Percentiles rank a stretch among this genome's conserved stretches.
phyloP scores from a whole-genome alignment of 1,140 invertebrate genomes.

The Drosophila elegans region DNA sequence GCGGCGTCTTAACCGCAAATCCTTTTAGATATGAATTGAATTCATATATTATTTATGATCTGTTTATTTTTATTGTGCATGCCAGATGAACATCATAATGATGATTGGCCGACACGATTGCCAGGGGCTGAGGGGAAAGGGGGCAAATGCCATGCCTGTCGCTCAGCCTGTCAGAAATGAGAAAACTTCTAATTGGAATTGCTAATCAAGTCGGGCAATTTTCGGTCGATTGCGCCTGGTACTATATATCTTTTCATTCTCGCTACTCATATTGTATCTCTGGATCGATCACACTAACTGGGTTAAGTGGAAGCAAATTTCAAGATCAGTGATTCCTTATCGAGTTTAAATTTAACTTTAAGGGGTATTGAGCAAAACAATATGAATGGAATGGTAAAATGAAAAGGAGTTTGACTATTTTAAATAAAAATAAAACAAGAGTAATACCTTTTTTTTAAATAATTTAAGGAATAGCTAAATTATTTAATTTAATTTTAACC shows the following conservation, averaged over 20 bases:
- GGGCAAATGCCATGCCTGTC: slow-evolving; percentile 42
- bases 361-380: neutral
- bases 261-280: neutral
- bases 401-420: neutral
- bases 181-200: slow-evolving; percentile 83
- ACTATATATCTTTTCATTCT: slow-evolving; percentile 21
- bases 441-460: too few species aligned
- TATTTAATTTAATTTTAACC: too few species aligned
- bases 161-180: slow-evolving; percentile 73
- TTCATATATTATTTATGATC: slow-evolving; percentile 83
- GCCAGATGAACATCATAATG: slow-evolving; percentile 66
- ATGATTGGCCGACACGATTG: slow-evolving; percentile 17
- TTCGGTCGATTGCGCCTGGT: slow-evolving; percentile 46
- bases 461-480: too few species aligned
- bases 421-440: too few species aligned
- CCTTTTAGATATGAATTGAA: slow-evolving; percentile 82
- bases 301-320: slow-evolving; percentile 54
- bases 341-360: neutral
- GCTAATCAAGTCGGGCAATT: slow-evolving; percentile 79
- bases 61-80: slow-evolving; percentile 82
- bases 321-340: slow-evolving; percentile 15
- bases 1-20: slow-evolving; percentile 79
- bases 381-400: neutral
- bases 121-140: neutral
- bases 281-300: slow-evolving; percentile 31